Base-by-base conservation (phyloP, 2,113 vertebrate species). In the Paralichthys olivaceus region DNA sequence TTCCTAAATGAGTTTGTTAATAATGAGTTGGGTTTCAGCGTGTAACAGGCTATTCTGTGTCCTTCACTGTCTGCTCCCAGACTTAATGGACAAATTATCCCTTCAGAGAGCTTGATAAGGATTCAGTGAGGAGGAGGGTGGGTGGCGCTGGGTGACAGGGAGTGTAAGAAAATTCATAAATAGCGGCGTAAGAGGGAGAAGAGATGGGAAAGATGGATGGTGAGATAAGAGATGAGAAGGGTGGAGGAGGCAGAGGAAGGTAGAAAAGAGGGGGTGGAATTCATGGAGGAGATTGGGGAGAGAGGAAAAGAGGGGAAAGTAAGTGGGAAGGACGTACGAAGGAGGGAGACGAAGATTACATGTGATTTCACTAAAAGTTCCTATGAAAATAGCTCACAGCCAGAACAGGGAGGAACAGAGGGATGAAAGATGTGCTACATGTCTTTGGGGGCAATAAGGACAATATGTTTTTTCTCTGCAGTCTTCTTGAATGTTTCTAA, bases 61-160 rank as follows among this genome's bases (percentile, higher is more conserved):
- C 76, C 83, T 91, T 71, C 63, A 43, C 43, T 80, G 69, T 83
- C 72, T 72, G 83, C 68, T 79, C 67, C 22, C 47, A 61, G 74
- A 77, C 76, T 75, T 84, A 91, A 89, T 89, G 84, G 86, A 81
- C 73, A 89, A 90, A 89, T 89, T 71, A 88, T 81, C 80, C 74
- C 66, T 85, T 85, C 45, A 22, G 73, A 80, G 78, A 60, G 69
- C 59, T 71, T 47, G 56, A 84, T 49, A 63, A 63, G 61, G 64
- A 53, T 53, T 53, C 20, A 2, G 51, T 8, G 51, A 2, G 64
- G 66, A 25, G 25, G 49, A 5, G 22, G 7, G 34, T 7, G 11
- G 34, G 62, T 43, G 32, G 11, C 13, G 74, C 70, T 17, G 2
- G 49, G 64, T 59, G 62, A 57, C 55, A 55, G 59, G 75, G 57